Evolutionary conservation across 2,113 vertebrate genomes (phyloP).

Genomic region (Pandion haliaetus): DNA sequence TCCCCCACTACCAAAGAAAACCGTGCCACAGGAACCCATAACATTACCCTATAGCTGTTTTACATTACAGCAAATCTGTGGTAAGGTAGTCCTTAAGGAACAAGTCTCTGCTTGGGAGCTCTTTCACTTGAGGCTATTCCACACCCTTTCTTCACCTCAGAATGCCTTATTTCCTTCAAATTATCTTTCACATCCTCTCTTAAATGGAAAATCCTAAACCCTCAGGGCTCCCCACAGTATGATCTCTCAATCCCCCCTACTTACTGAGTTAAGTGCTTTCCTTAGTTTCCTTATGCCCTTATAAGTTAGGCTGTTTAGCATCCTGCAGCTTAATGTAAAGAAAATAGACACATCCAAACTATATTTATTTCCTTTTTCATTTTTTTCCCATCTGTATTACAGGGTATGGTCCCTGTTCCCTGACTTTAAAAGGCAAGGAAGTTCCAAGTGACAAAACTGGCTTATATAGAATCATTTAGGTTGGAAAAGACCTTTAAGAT

Average conservation of each 20-base stretch:
- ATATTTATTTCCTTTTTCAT: background rate
- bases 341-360: background rate
- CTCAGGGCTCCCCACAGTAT: background rate
- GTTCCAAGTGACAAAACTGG: background rate
- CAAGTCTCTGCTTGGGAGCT: background rate
- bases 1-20: too few relatives aligned
- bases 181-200: background rate
- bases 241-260: background rate
- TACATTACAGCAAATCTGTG: background rate
- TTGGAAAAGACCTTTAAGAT: too few relatives aligned
- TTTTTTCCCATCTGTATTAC: background rate
- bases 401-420: background rate
- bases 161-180: background rate
- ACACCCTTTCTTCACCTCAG: background rate
- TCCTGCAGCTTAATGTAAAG: background rate
- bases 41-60: background rate
- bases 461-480: too few relatives aligned
- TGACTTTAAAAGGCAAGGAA: background rate
- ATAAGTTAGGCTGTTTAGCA: background rate
- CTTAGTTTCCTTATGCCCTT: background rate
- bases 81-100: background rate
- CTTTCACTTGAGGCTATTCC: background rate
- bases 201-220: background rate
- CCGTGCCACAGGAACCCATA: too few relatives aligned
- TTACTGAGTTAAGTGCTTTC: background rate